Conservation (phyloP, 2,113 vertebrate species). For the Melanerpes formicivorus region DNA sequence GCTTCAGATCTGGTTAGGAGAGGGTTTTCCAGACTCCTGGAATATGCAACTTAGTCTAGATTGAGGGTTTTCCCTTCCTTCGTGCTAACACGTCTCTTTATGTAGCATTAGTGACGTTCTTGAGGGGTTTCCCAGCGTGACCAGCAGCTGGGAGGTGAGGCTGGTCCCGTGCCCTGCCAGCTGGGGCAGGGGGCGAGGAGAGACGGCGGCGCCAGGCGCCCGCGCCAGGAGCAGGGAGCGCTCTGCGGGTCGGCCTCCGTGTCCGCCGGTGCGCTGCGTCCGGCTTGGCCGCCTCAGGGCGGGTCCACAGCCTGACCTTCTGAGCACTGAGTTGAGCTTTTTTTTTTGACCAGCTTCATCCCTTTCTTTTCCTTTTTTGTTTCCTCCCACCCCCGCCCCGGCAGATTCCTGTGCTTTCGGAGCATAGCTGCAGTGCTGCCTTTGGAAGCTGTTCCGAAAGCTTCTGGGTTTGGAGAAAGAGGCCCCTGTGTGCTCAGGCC, state of each 20-base stretch:
- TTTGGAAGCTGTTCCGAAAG: constrained; percentile 55
- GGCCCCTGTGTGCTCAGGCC: neutral
- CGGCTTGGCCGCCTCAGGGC: constrained; percentile 56
- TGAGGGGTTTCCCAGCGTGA: constrained; percentile 62
- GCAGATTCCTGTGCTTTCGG: constrained; percentile 64
- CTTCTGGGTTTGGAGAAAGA: constrained; percentile 53
- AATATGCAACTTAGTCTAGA: constrained; percentile 83
- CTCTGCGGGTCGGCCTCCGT: neutral
- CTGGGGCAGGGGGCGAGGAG: neutral
- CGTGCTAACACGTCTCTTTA: constrained; percentile 71
- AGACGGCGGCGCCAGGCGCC: accelerated
- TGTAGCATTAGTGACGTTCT: constrained; percentile 75
- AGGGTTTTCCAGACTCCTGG: constrained; percentile 76
- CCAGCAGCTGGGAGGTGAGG: constrained; percentile 24
- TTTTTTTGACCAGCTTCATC: neutral
- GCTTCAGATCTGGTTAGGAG: constrained; percentile 70
- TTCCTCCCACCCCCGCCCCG: neutral
- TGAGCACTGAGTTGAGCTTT: constrained; percentile 35
- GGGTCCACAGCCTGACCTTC: constrained; percentile 41
- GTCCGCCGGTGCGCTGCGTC: constrained; percentile 56
- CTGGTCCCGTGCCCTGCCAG: constrained; percentile 49
- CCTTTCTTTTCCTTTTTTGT: neutral
- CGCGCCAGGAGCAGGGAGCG: neutral
- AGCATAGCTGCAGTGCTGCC: constrained; percentile 72
- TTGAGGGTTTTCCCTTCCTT: constrained; percentile 77